A percentile compares a stretch with the other conserved stretches of the same genome.
These are phyloP conservation scores for Nerophis lumbriciformis DNA, from an alignment of 2,113 vertebrate genomes.

Conservation along the genomic window DNA sequence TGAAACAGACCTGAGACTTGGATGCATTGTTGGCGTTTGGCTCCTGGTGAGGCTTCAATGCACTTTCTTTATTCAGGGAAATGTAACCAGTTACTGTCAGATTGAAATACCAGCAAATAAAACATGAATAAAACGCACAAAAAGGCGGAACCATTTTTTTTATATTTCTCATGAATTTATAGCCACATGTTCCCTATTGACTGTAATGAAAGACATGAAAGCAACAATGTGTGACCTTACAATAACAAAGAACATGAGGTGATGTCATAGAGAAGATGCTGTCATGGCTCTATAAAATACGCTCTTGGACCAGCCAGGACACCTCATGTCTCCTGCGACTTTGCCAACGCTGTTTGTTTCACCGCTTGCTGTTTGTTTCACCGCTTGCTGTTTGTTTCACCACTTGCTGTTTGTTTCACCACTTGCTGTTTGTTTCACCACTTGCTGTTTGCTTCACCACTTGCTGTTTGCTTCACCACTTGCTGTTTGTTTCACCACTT, in stretches of 20 bases:
- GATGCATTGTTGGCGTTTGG: slow-evolving; percentile 41
- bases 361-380: slow-evolving; percentile 18
- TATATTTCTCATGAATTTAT: slow-evolving; percentile 1
- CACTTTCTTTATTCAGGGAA: slow-evolving; percentile 47
- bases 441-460: no score
- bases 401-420: no score
- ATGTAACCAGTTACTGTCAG: slow-evolving; percentile 17
- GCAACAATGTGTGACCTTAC: slow-evolving; percentile 4
- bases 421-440: no score
- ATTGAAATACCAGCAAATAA: slow-evolving; percentile 16
- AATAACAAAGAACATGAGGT: slow-evolving; percentile 1
- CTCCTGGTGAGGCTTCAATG: slow-evolving; percentile 42
- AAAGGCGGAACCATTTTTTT: neutral
- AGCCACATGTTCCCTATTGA: slow-evolving; percentile 6
- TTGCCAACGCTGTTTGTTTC: no score
- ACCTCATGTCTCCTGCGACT: neutral
- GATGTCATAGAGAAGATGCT: neutral
- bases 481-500: no score
- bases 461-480: no score
- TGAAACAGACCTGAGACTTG: slow-evolving; percentile 39
- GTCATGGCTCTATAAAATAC: neutral
- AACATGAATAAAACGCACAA: slow-evolving; percentile 2
- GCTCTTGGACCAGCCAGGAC: neutral
- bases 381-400: no score
- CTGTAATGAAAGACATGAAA: neutral